Evolutionary conservation across 2,113 vertebrate genomes (phyloP).

Genomic region (Amphilophus citrinellus): DNA sequence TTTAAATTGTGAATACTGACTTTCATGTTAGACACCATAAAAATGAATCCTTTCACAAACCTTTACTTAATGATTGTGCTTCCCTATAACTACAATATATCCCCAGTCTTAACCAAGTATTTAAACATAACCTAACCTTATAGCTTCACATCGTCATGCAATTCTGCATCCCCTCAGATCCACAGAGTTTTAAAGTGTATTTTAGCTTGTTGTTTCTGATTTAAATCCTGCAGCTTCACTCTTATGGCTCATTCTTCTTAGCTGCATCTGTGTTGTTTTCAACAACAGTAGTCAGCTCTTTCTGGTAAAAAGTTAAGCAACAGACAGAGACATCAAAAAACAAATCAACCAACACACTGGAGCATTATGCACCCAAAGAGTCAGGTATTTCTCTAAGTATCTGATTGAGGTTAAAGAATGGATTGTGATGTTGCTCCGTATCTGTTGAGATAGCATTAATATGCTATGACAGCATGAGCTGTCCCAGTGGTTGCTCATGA

Average conservation of each 20-base stretch:
- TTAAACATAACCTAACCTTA: neutral
- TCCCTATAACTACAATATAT: neutral
- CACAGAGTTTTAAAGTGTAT: neutral
- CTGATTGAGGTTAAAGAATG: neutral
- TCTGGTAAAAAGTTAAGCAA: neutral
- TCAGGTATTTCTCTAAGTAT: neutral
- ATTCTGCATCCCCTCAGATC: neutral
- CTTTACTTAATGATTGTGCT: neutral
- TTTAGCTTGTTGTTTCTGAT: neutral
- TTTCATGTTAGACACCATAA: neutral
- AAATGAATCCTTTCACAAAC: neutral
- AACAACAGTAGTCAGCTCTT: neutral
- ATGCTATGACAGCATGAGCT: neutral
- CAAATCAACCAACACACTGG: neutral
- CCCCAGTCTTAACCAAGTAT: neutral
- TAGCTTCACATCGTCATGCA: neutral
- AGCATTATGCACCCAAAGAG: neutral
- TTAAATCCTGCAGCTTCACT: neutral
- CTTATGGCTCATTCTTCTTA: neutral
- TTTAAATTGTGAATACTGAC: neutral
- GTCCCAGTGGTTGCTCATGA: neutral
- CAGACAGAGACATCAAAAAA: neutral
- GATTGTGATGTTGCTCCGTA: neutral
- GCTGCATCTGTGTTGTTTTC: neutral
- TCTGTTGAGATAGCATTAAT: neutral